These are phyloP conservation scores for Drosophila varians DNA, from an alignment of 1,140 invertebrate genomes.

Conservation along the genomic window DNA sequence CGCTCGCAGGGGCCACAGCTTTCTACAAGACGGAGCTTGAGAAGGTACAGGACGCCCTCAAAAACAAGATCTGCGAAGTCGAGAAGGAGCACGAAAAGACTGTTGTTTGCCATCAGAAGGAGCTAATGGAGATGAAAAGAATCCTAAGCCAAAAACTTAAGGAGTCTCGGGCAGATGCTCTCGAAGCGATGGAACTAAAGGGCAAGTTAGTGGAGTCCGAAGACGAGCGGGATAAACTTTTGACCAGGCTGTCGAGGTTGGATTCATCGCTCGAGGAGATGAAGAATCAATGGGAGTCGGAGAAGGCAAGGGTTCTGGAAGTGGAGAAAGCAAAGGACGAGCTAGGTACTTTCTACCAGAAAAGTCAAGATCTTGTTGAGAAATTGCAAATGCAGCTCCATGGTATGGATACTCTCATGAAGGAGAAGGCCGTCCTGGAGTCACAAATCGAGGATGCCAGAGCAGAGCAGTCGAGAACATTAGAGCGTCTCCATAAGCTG, in stretches of 20 bases:
- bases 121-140: neutral
- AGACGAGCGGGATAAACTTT: neutral
- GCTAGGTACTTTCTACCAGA: slow-evolving; percentile 22
- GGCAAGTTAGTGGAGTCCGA: neutral
- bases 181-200: neutral
- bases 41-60: neutral
- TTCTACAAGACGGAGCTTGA: neutral
- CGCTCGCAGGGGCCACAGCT: neutral
- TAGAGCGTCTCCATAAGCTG: neutral
- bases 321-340: neutral
- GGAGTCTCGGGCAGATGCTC: neutral
- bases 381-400: slow-evolving; percentile 17
- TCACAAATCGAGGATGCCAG: neutral
- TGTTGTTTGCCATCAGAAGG: neutral
- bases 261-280: neutral
- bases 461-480: neutral
- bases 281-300: neutral
- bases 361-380: slow-evolving; percentile 29
- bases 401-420: slow-evolving; percentile 18
- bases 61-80: neutral
- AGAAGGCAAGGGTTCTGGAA: neutral
- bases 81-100: neutral
- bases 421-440: slow-evolving; percentile 35
- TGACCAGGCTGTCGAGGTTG: neutral
- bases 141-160: slow-evolving; percentile 1